Conservation (phyloP, 2,797 vertebrate genomes). For the Carapus acus region DNA sequence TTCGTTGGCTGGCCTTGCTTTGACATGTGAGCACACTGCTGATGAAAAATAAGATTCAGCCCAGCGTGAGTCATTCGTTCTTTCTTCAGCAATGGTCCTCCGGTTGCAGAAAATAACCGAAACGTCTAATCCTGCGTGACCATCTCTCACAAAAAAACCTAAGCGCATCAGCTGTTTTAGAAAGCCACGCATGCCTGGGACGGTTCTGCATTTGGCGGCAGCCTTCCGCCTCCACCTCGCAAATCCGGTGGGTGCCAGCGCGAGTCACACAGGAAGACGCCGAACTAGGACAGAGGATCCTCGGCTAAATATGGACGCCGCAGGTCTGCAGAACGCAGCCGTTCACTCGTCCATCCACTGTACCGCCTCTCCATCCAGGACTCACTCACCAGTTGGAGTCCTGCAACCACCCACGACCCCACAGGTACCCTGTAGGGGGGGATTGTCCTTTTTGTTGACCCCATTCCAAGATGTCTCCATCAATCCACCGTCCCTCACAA, state of each 20-base stretch:
- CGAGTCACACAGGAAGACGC: slow-evolving; percentile 24
- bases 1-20: no score
- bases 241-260: slow-evolving; percentile 52
- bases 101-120: no score
- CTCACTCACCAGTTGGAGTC: no score
- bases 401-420: slow-evolving; percentile 1
- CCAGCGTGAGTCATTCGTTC: slow-evolving; percentile 1
- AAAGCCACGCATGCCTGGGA: slow-evolving; percentile 14
- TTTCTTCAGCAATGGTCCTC: slow-evolving; percentile 15
- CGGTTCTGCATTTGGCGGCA: slow-evolving; percentile 63
- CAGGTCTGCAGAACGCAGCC: slow-evolving; percentile 18
- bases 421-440: no score
- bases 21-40: no score
- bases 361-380: background rate
- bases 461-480: no score
- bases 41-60: background rate
- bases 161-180: slow-evolving; percentile 14
- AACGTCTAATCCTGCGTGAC: slow-evolving; percentile 16
- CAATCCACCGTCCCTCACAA: no score
- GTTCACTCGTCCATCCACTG: slow-evolving; percentile 37
- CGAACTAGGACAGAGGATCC: slow-evolving; percentile 54
- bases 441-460: no score
- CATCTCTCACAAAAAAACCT: slow-evolving; percentile 10
- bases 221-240: slow-evolving; percentile 20
- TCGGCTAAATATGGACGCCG: slow-evolving; percentile 24